Percentiles rank a stretch among this genome's conserved stretches.
Evolutionary conservation across 2,113 vertebrate genomes (phyloP).

Genomic region (Ophiodon elongatus): DNA sequence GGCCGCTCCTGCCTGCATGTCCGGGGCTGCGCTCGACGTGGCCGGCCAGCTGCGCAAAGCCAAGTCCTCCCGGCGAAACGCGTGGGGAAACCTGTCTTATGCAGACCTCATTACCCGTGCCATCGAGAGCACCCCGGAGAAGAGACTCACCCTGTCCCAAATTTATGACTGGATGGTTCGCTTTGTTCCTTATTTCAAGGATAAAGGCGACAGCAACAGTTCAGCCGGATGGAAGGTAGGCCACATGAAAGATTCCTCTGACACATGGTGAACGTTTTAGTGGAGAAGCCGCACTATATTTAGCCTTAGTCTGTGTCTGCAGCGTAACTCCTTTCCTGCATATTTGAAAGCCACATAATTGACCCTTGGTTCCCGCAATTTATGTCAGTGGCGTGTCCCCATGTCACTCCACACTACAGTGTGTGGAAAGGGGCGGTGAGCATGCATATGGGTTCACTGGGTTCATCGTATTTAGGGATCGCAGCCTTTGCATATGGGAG

Average conservation of each 20-base stretch:
- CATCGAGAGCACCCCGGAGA: conserved; percentile 96
- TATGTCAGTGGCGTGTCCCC: conserved; percentile 65
- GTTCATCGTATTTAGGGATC: conserved; percentile 68
- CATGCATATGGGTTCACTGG: conserved; percentile 73
- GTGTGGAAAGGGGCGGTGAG: conserved; percentile 65
- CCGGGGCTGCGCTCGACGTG: conserved; percentile 89
- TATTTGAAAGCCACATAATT: conserved; percentile 75
- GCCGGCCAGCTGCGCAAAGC: conserved; percentile 94
- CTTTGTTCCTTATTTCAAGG: conserved; percentile 98
- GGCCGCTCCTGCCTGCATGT: conserved; percentile 85
- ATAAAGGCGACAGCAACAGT: conserved; percentile 99
- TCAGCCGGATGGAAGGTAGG: conserved; percentile 98
- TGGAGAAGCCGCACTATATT: conserved; percentile 54
- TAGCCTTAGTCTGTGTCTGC: conserved; percentile 53
- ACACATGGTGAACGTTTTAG: conserved; percentile 49
- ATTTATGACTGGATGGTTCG: conserved; percentile 99
- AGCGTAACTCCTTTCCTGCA: conserved; percentile 52
- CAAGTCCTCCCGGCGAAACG: conserved; percentile 95
- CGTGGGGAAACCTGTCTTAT: conserved; percentile 98
- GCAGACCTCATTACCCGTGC: conserved; percentile 98
- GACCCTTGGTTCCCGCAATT: conserved; percentile 55
- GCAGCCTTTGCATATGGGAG: conserved; percentile 32
- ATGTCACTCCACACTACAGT: conserved; percentile 64
- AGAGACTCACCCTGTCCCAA: conserved; percentile 96
- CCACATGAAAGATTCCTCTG: conserved; percentile 48